These are phyloP conservation scores for Epinotia demarniana DNA, from an alignment of 2,888 invertebrate genomes.

Conservation along the genomic window DNA sequence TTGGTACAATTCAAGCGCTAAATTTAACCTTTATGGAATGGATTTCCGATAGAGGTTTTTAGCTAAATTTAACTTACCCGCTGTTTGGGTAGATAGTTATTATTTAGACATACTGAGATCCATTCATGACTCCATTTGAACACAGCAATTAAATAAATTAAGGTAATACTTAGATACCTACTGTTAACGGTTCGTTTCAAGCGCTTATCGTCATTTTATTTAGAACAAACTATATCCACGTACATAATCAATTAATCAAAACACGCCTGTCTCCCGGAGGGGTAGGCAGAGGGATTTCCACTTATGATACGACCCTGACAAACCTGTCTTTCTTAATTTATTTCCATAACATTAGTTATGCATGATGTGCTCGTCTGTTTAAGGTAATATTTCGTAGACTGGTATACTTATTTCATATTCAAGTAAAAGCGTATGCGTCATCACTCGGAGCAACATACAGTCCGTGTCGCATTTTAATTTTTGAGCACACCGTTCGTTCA, in stretches of 20 bases:
- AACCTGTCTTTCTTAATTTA: too few species aligned
- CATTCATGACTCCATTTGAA: too few species aligned
- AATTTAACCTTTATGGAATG: not conserved
- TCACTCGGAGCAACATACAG: not conserved
- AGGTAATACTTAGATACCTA: too few species aligned
- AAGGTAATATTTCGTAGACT: not conserved
- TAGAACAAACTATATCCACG: too few species aligned
- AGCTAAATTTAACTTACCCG: not conserved
- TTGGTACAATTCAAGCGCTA: slow-evolving; percentile 1
- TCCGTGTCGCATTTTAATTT: slow-evolving; percentile 36
- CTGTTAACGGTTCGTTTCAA: too few species aligned
- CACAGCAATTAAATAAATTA: too few species aligned
- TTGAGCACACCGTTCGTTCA: slow-evolving; percentile 28
- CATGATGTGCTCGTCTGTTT: not conserved
- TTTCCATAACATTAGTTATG: not conserved
- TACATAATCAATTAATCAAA: too few species aligned
- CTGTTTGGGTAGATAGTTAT: not conserved
- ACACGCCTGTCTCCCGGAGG: too few species aligned
- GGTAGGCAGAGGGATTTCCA: too few species aligned
- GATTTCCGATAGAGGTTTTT: not conserved
- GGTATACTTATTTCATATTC: not conserved
- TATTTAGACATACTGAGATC: not conserved
- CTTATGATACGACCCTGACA: too few species aligned
- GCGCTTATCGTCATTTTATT: too few species aligned
- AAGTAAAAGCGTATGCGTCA: not conserved